These are phyloP conservation scores for Mionectes macconnelli DNA, from an alignment of 2,113 vertebrate species.

Conservation along the genomic window DNA sequence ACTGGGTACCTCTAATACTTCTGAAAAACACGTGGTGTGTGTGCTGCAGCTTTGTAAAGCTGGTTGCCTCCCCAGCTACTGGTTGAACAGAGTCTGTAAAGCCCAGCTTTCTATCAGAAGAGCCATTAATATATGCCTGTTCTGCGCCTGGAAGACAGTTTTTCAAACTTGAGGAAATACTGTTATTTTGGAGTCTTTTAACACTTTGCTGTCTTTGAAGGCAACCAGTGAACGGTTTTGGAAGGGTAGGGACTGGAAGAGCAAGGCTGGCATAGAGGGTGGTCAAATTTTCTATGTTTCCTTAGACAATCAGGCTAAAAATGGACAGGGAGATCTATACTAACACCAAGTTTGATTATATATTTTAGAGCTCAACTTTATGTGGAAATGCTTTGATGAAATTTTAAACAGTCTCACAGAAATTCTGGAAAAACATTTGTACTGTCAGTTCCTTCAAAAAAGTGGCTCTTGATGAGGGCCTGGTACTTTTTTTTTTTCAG, in stretches of 20 bases:
- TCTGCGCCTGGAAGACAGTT: not conserved
- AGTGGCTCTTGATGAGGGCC: not conserved
- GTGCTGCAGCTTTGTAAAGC: not conserved
- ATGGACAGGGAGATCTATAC: not conserved
- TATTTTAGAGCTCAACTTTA: not conserved
- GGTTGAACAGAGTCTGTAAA: not conserved
- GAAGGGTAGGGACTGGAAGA: not conserved
- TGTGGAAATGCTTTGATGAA: conserved; percentile 38
- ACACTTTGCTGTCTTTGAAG: not conserved
- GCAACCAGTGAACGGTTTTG: not conserved
- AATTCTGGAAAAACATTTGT: not conserved
- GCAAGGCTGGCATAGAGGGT: not conserved
- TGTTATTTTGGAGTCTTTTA: not conserved
- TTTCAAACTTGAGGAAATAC: not conserved
- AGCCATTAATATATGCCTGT: not conserved
- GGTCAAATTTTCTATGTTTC: not conserved
- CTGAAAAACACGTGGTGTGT: not conserved
- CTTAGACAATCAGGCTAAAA: not conserved
- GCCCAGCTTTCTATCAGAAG: not conserved
- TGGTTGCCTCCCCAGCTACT: not conserved
- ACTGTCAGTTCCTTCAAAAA: not conserved
- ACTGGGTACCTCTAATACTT: not conserved
- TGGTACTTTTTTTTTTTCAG: not conserved
- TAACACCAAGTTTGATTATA: not conserved
- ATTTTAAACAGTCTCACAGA: conserved; percentile 16